These are phyloP conservation scores for Oxyteleia sp. DNA, from an alignment of 2,888 invertebrate genomes.

Conservation along the genomic window DNA sequence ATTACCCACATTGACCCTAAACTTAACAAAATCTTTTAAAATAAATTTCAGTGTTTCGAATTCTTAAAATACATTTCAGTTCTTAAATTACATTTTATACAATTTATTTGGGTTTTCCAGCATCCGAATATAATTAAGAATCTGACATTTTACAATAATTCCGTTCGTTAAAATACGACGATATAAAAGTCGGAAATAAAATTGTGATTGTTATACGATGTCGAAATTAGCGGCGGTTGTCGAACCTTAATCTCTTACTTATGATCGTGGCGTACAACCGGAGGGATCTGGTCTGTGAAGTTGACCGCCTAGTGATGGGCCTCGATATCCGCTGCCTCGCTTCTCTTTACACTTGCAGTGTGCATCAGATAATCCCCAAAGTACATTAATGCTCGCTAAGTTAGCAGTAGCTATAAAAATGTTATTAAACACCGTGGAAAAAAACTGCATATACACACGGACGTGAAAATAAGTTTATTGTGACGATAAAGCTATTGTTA, in stretches of 20 bases:
- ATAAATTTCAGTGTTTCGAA: too few species aligned
- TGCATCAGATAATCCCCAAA: constrained; percentile 43
- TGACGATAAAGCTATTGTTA: constrained; percentile 24
- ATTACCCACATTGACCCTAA: too few species aligned
- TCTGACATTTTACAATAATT: too few species aligned
- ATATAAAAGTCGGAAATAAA: too few species aligned
- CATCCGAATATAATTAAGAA: too few species aligned
- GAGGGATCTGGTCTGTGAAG: constrained; percentile 43
- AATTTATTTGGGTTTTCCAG: too few species aligned
- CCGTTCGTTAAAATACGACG: constrained; percentile 28
- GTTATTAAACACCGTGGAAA: constrained; percentile 19
- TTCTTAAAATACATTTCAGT: too few species aligned
- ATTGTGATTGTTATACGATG: constrained; percentile 14
- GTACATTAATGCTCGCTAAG: constrained; percentile 44
- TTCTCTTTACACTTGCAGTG: constrained; percentile 41
- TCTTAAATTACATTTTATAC: too few species aligned
- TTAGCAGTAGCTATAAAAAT: constrained; percentile 29
- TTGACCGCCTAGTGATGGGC: constrained; percentile 49
- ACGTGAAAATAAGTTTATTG: background rate
- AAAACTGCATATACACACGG: constrained; percentile 1
- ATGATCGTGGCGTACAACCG: constrained; percentile 15
- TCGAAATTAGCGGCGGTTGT: constrained; percentile 24
- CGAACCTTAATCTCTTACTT: constrained; percentile 45
- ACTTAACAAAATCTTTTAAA: too few species aligned
- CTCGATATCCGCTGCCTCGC: constrained; percentile 24